Percentiles rank a stretch among this genome's conserved stretches.
Conservation (phyloP, 2,797 vertebrate genomes). For the Hippocampus kuda region DNA sequence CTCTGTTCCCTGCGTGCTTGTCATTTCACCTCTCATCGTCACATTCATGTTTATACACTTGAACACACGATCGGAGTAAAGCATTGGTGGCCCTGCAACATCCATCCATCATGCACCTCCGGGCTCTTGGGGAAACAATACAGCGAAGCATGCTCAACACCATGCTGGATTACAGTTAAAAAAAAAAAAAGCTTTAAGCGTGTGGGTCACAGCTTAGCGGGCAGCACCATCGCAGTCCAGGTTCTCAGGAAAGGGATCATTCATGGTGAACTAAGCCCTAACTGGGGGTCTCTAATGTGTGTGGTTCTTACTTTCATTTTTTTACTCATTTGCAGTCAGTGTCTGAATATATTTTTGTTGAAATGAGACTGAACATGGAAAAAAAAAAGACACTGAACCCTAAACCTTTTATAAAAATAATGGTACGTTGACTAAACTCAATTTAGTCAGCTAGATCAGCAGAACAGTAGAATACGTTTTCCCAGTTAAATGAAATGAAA, state of each 20-base stretch:
- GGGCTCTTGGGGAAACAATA: slow-evolving; percentile 15
- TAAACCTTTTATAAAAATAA: not conserved
- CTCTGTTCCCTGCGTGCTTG: slow-evolving; percentile 20
- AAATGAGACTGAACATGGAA: not conserved
- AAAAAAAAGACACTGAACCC: not conserved
- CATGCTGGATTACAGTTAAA: slow-evolving; percentile 39
- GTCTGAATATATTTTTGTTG: not conserved
- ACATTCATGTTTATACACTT: slow-evolving; percentile 16
- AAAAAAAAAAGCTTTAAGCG: slow-evolving; percentile 18
- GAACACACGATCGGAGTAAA: slow-evolving; percentile 14
- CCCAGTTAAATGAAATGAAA: no score
- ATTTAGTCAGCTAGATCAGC: not conserved
- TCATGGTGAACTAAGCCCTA: not conserved
- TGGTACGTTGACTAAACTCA: not conserved
- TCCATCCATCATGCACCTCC: slow-evolving; percentile 47
- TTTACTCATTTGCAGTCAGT: not conserved
- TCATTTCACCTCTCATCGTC: slow-evolving; percentile 22
- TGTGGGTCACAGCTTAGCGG: slow-evolving; percentile 1
- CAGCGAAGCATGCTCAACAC: slow-evolving; percentile 8
- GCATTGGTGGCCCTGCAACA: slow-evolving; percentile 19
- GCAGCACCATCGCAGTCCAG: not conserved
- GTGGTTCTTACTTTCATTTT: not conserved
- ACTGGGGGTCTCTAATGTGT: not conserved
- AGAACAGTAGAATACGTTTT: no score
- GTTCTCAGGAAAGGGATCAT: not conserved